Base-by-base conservation (phyloP, 2,888 invertebrate species). In the Oligia strigilis region DNA sequence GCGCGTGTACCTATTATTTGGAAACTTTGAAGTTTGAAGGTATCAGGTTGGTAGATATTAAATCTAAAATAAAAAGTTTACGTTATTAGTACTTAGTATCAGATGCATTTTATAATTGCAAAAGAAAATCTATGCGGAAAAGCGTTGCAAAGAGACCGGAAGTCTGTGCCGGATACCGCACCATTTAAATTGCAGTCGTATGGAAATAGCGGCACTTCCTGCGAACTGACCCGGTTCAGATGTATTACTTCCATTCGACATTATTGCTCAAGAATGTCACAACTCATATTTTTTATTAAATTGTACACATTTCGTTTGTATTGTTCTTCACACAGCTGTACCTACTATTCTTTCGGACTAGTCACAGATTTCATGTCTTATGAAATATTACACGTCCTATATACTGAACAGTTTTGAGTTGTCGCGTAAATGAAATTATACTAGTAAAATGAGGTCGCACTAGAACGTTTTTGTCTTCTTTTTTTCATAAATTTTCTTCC, bases 151-250 rank as follows among this genome's bases (percentile, higher is more conserved):
- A 92, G 90, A 85, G 72, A 88, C 90, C 93, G 94, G 94, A 93
- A 94, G 92, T 92, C 85, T 91, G 90, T 91, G 91, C 92, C 94
- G 95, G 94, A 95, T 92, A 92, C 90, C 89, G 89, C 85, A 89
- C 92, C 91, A 94, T 94, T 94, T 92, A 93, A 93, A 95, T 94
- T 94, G 93, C 92, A 94, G 93, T 92, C 91, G 91, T 93, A 94
- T 95, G 94, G 93, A 95, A 95, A 95, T 94, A 88, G 89, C 89
- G 87, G 91, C 90, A 91, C 92, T 94, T 95, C 95, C 94, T 94
- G 93, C 89, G 89, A 89, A 87, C 84, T 92, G 92, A 93, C 92
- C 93, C 87, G 91, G 89, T 91, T 92, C 88, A 89, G 77, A 86
- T 87, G 76, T 80, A 87, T 88, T 88, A 86, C 83, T 84, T 90